Conservation (phyloP, 2,797 vertebrate genomes). For the Lemur catta region DNA sequence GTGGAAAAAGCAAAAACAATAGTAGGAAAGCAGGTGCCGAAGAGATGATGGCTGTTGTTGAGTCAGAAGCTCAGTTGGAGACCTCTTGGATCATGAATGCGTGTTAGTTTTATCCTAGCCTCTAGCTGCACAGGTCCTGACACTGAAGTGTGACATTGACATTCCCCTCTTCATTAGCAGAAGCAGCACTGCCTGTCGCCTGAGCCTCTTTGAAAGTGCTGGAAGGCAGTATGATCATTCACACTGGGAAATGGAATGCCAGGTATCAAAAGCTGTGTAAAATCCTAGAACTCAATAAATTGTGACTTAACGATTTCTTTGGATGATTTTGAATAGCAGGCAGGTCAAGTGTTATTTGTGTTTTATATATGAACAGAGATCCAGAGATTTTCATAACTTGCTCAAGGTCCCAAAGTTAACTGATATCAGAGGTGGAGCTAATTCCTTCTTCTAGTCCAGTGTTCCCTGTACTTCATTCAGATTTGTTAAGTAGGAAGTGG, state of each 20-base stretch:
- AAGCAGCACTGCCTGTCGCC: background rate
- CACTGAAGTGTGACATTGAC: background rate
- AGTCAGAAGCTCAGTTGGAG: fast-evolving
- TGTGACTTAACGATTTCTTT: too few species aligned
- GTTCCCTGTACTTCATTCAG: background rate
- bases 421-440: background rate
- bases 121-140: too few species aligned
- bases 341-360: too few species aligned
- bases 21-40: background rate
- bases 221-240: background rate
- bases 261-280: background rate
- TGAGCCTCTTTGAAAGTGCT: background rate
- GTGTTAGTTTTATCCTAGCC: background rate
- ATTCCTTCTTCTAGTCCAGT: background rate
- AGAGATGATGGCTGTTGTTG: background rate
- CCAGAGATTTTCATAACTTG: background rate
- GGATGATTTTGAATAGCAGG: background rate
- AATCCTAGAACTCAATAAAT: background rate
- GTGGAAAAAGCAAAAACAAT: background rate
- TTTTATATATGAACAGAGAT: background rate
- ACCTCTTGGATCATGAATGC: background rate
- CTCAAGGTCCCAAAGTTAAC: background rate
- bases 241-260: background rate
- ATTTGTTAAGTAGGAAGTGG: background rate
- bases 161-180: background rate